Base-by-base conservation (phyloP, 2,888 invertebrate species). In the Pseudanteris insignis region DNA sequence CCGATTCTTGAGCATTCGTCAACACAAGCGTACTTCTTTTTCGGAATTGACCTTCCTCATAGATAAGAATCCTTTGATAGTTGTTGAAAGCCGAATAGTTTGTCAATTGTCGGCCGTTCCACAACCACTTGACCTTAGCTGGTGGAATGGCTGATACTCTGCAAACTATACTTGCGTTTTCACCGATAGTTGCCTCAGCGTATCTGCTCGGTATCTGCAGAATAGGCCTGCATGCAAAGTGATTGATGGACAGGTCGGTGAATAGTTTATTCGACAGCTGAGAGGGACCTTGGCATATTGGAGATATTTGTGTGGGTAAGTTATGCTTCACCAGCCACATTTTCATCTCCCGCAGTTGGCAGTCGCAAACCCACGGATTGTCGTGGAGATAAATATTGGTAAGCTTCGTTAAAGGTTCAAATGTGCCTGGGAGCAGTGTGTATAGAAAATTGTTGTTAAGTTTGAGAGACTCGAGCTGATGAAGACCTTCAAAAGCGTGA, bases 301-400 rank as follows among this genome's bases (percentile, higher is more conserved):
- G 92, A 3, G 91, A 87, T 43, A 91, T 87, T n/a, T 89, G 85
- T 68, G 89, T 86, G 1, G 89, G 89, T 26, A 90, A 85, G 74
- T 91, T 91, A 67, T 89, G 86, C 71, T 88, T 87, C 40, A 87
- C 86, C 63, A 94, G 81, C 93, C 93, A 94, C 69, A 89, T 83
- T 76, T 92, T 91, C 55, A 92, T 86, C 55, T 90, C 89, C 38
- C 93, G 84, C 54, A 94, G 79, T 13, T 91, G 87, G 73, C 94
- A 94, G 75, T 94, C 93, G 75, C 94, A 94, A 61, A 88, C 86
- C 94, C 93, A 94, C 0, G 91, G 92, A 80, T 94, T 94, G 66
- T 91, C 91, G 65, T 93, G 91, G 65, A 94, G 81, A 74, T 92
- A 91, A 61, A 94, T 88, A 29, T 89, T 90, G 75, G 90, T 89